Evolutionary conservation across 2,888 invertebrate species (phyloP).

Genomic region (Choreutis nemorana): DNA sequence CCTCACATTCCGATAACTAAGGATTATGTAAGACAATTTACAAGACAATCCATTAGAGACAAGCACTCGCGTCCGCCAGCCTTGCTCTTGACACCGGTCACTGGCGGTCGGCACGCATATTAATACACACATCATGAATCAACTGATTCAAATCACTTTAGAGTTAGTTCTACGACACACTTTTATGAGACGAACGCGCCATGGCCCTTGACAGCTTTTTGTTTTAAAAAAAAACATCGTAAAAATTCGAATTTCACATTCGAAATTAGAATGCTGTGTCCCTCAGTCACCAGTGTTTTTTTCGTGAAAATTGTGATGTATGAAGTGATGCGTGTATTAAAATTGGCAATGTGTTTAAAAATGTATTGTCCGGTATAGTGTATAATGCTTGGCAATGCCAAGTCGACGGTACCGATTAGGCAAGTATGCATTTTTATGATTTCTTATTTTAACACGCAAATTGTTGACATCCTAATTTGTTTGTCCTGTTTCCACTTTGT

Average conservation of each 20-base stretch:
- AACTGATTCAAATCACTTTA: conserved; percentile 50
- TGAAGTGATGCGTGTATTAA: conserved; percentile 16
- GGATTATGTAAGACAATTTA: conserved; percentile 20
- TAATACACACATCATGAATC: conserved; percentile 59
- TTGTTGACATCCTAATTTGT: not conserved
- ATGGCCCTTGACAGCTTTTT: conserved; percentile 24
- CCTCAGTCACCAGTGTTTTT: not conserved
- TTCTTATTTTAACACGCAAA: not conserved
- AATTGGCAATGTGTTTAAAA: conserved; percentile 15
- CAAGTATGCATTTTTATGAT: conserved; percentile 15
- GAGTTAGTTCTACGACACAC: conserved; percentile 36
- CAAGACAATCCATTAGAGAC: conserved; percentile 29
- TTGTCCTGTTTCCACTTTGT: not conserved
- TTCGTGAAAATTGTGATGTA: not conserved
- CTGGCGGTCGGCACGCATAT: conserved; percentile 61
- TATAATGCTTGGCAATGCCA: conserved; percentile 28
- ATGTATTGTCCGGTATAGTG: conserved; percentile 11
- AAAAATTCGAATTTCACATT: not conserved
- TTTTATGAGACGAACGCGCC: conserved; percentile 45
- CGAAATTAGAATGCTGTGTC: too few relatives aligned
- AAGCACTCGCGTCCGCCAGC: conserved; percentile 19
- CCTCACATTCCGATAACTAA: too few relatives aligned
- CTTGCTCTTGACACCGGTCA: conserved; percentile 63
- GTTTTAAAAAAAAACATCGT: conserved; percentile 2
- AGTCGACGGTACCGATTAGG: conserved; percentile 28